Evolutionary conservation across 2,888 invertebrate species (phyloP).

Genomic region (Perdita meconis): DNA sequence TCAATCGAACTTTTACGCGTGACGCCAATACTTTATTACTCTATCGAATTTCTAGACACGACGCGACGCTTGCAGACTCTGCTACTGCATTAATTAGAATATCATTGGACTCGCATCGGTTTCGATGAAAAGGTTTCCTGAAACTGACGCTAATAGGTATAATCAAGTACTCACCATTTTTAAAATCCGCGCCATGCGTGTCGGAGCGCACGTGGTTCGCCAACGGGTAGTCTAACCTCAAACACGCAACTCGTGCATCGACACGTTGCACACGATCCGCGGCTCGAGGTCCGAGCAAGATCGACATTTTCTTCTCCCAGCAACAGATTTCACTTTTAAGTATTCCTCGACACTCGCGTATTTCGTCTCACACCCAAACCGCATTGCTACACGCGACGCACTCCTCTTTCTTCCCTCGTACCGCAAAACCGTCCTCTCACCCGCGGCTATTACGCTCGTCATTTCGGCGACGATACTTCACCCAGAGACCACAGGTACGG

Average conservation of each 20-base stretch:
- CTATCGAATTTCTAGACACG: not conserved
- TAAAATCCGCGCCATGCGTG: conserved; percentile 34
- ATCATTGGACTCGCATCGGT: no score
- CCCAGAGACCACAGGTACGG: not conserved
- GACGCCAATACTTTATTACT: not conserved
- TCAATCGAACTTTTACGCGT: not conserved
- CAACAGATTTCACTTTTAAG: conserved; percentile 18
- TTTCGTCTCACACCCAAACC: not conserved
- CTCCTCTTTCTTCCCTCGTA: not conserved
- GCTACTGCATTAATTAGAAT: no score
- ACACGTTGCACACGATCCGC: conserved; percentile 13
- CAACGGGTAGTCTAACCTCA: conserved; percentile 43
- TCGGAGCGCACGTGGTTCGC: conserved; percentile 33
- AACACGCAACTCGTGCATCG: conserved; percentile 27
- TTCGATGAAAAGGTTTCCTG: no score
- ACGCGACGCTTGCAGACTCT: no score
- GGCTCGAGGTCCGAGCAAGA: not conserved
- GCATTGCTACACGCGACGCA: not conserved
- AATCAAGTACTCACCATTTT: conserved; percentile 44
- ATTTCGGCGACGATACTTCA: conserved; percentile 8
- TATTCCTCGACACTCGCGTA: conserved; percentile 14
- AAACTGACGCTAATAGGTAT: no score
- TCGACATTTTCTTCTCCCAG: not conserved
- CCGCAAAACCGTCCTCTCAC: conserved; percentile 3
- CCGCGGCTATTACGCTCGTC: conserved; percentile 12